Evolutionary conservation across 2,888 invertebrate species (phyloP).

Genomic region (Icerya purchasi): DNA sequence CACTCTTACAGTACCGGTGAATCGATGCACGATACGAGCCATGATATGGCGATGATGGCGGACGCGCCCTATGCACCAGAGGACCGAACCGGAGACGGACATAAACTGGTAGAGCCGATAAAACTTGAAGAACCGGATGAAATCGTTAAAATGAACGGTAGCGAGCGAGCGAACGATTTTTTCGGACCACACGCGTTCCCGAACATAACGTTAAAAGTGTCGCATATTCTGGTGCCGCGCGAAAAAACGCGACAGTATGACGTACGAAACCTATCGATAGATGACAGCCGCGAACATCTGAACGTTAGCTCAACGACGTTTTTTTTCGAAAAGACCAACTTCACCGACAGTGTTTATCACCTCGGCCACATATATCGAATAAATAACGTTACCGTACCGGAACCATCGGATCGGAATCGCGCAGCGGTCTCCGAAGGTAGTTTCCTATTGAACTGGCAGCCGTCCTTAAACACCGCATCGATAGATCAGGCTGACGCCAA

Average conservation of each 20-base stretch:
- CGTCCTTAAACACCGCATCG: not conserved
- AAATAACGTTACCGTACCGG: not conserved
- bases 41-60: too few relatives aligned
- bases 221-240: conserved; percentile 10
- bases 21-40: too few relatives aligned
- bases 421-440: not conserved
- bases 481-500: not conserved
- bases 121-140: too few relatives aligned
- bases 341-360: not conserved
- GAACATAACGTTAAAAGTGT: conserved; percentile 10
- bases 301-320: not conserved
- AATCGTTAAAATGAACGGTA: too few relatives aligned
- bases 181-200: conserved; percentile 8
- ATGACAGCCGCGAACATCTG: not conserved
- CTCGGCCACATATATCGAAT: not conserved
- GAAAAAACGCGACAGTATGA: conserved; percentile 7
- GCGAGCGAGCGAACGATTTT: too few relatives aligned
- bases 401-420: conserved; percentile 3
- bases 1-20: too few relatives aligned
- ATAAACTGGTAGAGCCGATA: too few relatives aligned
- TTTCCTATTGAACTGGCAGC: not conserved
- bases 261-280: not conserved
- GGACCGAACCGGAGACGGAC: too few relatives aligned
- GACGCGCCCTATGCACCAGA: too few relatives aligned
- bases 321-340: not conserved